A percentile compares a stretch with the other conserved stretches of the same genome.
These are phyloP conservation scores for Sarcophaga bullata DNA, from an alignment of 1,140 invertebrate genomes.

Conservation along the genomic window DNA sequence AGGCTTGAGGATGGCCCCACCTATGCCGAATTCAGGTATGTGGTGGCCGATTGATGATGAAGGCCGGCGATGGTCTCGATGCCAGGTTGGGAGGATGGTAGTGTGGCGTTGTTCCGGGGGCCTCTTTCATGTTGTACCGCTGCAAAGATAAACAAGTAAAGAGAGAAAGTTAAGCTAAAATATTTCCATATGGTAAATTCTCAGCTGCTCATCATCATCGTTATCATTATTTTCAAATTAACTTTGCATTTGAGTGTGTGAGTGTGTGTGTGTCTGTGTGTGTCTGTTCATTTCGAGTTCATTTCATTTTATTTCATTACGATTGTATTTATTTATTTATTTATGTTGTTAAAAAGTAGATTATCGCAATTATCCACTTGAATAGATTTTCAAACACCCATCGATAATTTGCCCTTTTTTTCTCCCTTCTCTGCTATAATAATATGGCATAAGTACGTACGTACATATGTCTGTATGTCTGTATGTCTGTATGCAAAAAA, in stretches of 20 bases:
- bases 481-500: neutral
- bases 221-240: constrained; percentile 41
- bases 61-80: constrained; percentile 59
- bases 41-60: constrained; percentile 50
- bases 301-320: constrained; percentile 38
- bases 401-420: neutral
- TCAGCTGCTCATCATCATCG: constrained; percentile 20
- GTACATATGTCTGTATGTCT: too few relatives aligned
- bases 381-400: constrained; percentile 53
- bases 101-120: constrained; percentile 88
- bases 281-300: too few relatives aligned
- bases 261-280: too few relatives aligned
- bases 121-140: constrained; percentile 98
- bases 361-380: constrained; percentile 65
- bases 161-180: neutral
- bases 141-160: constrained; percentile 63
- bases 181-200: constrained; percentile 37
- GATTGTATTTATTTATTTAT: constrained; percentile 65
- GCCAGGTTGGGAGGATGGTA: constrained; percentile 66
- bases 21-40: constrained; percentile 52
- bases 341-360: constrained; percentile 58
- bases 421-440: neutral
- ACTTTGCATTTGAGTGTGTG: neutral
- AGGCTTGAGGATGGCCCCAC: constrained; percentile 34
- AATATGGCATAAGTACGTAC: neutral